A percentile compares a stretch with the other conserved stretches of the same genome.
phyloP scores from a whole-genome alignment of 2,797 vertebrate genomes.

The Pipistrellus pygmaeus region DNA sequence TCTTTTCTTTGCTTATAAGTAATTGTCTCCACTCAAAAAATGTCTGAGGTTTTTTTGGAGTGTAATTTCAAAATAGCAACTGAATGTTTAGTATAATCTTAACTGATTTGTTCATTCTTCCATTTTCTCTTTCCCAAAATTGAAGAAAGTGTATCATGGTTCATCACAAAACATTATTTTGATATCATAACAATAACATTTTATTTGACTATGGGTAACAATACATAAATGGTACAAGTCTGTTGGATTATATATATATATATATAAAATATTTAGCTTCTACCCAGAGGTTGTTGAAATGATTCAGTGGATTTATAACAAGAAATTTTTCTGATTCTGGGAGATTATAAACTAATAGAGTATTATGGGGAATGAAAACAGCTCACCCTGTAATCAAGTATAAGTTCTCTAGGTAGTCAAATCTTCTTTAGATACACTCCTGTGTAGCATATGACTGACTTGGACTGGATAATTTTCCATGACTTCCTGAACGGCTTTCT shows the following conservation, averaged over 20 bases:
- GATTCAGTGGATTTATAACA: slow-evolving; percentile 28
- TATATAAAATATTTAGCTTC: neutral
- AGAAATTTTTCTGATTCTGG: neutral
- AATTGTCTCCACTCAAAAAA: neutral
- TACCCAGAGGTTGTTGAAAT: slow-evolving; percentile 32
- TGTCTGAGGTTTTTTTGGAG: neutral
- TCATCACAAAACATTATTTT: slow-evolving; percentile 29
- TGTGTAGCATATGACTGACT: neutral
- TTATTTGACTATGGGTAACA: neutral
- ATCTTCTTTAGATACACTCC: neutral
- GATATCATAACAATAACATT: neutral
- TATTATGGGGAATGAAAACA: slow-evolving; percentile 53
- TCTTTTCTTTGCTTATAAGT: neutral
- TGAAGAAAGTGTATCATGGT: neutral
- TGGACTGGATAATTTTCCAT: neutral
- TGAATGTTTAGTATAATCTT: neutral
- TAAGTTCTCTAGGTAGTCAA: neutral
- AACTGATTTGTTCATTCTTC: neutral
- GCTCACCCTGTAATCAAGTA: neutral
- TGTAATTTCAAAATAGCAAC: slow-evolving; percentile 1
- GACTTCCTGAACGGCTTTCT: neutral
- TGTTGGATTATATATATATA: slow-evolving; percentile 25
- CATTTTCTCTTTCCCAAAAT: slow-evolving; percentile 18
- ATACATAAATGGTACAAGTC: slow-evolving; percentile 3
- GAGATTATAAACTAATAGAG: slow-evolving; percentile 16